A percentile compares a stretch with the other conserved stretches of the same genome.
These are phyloP conservation scores for Hipposideros larvatus DNA, from an alignment of 2,797 vertebrate genomes.

Conservation along the genomic window DNA sequence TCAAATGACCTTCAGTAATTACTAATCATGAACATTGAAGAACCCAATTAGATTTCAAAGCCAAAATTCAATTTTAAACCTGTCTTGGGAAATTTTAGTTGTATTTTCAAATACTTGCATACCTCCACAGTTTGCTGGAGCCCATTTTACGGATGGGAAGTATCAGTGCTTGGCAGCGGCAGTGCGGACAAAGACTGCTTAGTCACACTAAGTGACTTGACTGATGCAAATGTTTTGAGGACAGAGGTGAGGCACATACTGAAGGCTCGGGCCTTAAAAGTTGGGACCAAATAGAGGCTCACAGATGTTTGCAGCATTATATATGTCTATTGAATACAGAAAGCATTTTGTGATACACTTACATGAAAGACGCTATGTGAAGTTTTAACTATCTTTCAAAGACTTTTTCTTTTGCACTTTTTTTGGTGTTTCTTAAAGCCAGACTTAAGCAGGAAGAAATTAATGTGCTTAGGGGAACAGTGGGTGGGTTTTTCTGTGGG, in stretches of 20 bases:
- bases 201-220: background rate
- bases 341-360: slow-evolving; percentile 79
- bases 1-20: background rate
- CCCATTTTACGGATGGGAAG: slow-evolving; percentile 15
- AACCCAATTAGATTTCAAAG: slow-evolving; percentile 19
- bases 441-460: slow-evolving; percentile 72
- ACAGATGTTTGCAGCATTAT: background rate
- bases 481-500: slow-evolving; percentile 75
- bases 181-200: background rate
- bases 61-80: slow-evolving; percentile 29
- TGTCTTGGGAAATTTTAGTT: background rate
- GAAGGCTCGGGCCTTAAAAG: background rate
- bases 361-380: slow-evolving; percentile 80
- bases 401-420: slow-evolving; percentile 71
- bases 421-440: slow-evolving; percentile 76
- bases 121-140: background rate
- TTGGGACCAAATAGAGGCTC: slow-evolving; percentile 70
- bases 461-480: slow-evolving; percentile 74
- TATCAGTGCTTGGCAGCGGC: background rate
- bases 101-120: slow-evolving; percentile 3
- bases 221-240: background rate
- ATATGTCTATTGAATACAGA: background rate
- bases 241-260: background rate
- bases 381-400: slow-evolving; percentile 71
- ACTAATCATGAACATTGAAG: slow-evolving; percentile 51